Base-by-base conservation (phyloP, 2,888 invertebrate genomes). In the Globia sparganii region DNA sequence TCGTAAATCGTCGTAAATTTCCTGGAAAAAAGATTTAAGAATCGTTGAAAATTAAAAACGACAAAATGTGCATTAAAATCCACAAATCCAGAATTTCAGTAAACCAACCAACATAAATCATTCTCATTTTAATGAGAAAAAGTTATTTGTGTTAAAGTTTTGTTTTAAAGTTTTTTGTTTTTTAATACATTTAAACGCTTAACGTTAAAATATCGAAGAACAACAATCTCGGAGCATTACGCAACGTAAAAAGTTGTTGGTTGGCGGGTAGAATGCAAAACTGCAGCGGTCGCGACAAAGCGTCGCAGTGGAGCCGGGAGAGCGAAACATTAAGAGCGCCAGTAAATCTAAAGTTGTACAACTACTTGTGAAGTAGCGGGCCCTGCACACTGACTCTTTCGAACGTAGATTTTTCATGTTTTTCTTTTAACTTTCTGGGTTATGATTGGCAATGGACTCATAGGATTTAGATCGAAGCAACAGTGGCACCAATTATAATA, bases 321-420 rank as follows among this genome's bases (percentile, higher is more conserved):
- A 61, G 62, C 70, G 84, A 4, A 65, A 66, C 76, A 75, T 77
- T 78, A 75, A 80, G 84, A 88, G 80, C 59, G 46, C 58, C 72
- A 72, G 81, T 88, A 88, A 88, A 86, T 86, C 65, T 88, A 75
- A 86, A 88, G 58, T 86, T 84, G 75, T 69, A 43, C 80, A 71
- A 70, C 64, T 73, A 73, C 75, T 84, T 65, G 69, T 37, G n/a
- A n/a, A 71, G 59, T 72, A 43, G 37, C 21, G 74, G 13, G 13
- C 21, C 46, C 28, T 77, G 9, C 53, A 65, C 56, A 73, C 59
- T 71, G 34, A 18, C n/a, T 58, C 11, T 56, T n/a, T n/a, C 18
- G 5, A 56, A 34, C 0, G 18, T 68, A 11, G 0, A 11, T 34
- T 53, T n/a, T n/a, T n/a, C 15, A 49, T 11, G n/a, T n/a, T 34